Evolutionary conservation across 2,888 invertebrate species (phyloP), one percentile per base, ranked within the genome.

Genomic region (Lypha dubia): DNA sequence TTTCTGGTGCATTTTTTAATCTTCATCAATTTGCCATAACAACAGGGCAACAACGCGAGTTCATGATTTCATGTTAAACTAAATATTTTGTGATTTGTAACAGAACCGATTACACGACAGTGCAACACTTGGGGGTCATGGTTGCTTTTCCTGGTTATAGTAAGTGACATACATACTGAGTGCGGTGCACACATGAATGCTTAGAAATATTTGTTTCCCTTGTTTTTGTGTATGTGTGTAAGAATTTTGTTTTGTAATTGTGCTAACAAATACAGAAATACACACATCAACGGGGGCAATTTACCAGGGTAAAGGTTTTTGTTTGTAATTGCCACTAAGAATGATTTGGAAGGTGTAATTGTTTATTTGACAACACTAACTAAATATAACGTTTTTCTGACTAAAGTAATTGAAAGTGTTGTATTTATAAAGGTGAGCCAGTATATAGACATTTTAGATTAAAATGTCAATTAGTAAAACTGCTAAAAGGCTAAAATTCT

Each of bases 71-170:
- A 68, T 75, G 80, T 75, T 44, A 41, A 74, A 81, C 62, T 75
- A 68, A 46, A 68, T 44, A 17, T 70, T 35, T 75, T 70, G 65
- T 74, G 46, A 81, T 76, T 70, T 82, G 70, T 63, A 71, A 70
- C 81, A 51, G 6, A 4, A 71, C 49, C 70, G 70, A 41, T 82
- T 82, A 65, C 56, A 82, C 56, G 63, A 76, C 58, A 56, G 38
- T 22, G 46, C 13, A 20, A 58, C 63, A 76, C 81, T 70, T 63
- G 75, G 75, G 81, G 81, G 63, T 82, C 81, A 81, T 65, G 74
- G 53, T 22, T 67, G 41, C n/a, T 58, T 22, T 17, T 65, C 7
- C 22, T 51, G 44, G 4, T 49, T 49, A 28, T n/a, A n/a, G n/a
- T n/a, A n/a, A 63, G 15, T 71, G 71, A 24, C 63, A 79, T 35